phyloP scores from a whole-genome alignment of 2,888 invertebrate species.

The Aromia moschata region DNA sequence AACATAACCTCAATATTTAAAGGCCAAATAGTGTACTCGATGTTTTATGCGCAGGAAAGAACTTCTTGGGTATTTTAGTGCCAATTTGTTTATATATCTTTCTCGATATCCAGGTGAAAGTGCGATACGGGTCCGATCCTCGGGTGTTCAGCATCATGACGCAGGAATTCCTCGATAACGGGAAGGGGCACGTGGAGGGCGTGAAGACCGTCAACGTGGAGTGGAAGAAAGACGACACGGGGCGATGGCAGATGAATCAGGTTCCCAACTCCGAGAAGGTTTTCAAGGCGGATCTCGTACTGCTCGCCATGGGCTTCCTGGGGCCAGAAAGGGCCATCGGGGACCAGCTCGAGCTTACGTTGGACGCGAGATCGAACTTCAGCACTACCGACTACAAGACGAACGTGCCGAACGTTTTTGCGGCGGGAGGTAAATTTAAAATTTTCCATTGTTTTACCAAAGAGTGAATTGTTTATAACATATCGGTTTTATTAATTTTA shows the following conservation, averaged over 20 bases:
- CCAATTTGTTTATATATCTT: no score
- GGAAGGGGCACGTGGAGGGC: conserved; percentile 87
- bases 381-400: conserved; percentile 89
- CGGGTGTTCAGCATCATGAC: conserved; percentile 92
- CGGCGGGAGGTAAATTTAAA: conserved; percentile 84
- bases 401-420: conserved; percentile 90
- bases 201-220: conserved; percentile 90
- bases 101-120: conserved; percentile 69
- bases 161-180: conserved; percentile 94
- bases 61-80: no score
- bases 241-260: conserved; percentile 95
- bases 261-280: conserved; percentile 80
- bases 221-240: conserved; percentile 91
- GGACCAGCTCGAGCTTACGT: conserved; percentile 78
- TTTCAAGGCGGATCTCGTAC: conserved; percentile 88
- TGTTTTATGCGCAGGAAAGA: no score
- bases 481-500: conserved; percentile 57
- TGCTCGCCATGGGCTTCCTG: conserved; percentile 98
- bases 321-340: conserved; percentile 93
- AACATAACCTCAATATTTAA: no score
- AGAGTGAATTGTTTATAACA: not conserved
- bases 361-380: conserved; percentile 94
- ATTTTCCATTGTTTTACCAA: not conserved
- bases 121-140: conserved; percentile 93
- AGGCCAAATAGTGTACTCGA: no score